Conservation (phyloP, 2,113 vertebrate species). For the Taxidea taxus region DNA sequence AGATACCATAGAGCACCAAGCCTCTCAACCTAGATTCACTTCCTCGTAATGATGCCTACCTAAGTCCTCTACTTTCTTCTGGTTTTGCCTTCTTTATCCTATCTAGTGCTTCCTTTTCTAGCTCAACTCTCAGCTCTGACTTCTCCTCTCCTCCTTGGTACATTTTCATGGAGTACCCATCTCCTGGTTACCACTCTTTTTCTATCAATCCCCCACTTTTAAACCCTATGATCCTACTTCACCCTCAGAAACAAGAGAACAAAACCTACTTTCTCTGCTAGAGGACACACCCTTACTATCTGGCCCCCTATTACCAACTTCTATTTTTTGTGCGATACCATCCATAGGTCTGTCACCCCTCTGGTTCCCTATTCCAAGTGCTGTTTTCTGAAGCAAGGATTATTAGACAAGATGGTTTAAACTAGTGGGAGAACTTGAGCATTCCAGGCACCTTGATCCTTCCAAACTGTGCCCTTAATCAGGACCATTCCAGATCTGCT, state of each 20-base stretch:
- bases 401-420: background rate
- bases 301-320: background rate
- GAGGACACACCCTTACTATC: background rate
- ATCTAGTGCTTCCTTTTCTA: background rate
- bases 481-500: background rate
- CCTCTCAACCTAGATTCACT: background rate
- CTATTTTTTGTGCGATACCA: background rate
- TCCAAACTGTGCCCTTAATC: background rate
- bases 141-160: background rate
- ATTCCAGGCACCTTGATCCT: background rate
- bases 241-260: background rate
- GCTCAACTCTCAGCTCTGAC: background rate
- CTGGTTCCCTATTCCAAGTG: background rate
- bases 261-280: background rate
- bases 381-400: background rate
- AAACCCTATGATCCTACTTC: background rate
- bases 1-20: background rate
- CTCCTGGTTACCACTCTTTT: background rate
- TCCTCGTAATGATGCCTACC: background rate
- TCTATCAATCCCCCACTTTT: background rate
- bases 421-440: background rate
- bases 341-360: background rate
- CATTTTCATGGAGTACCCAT: background rate
- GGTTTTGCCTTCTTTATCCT: background rate
- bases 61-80: background rate